phyloP scores from a whole-genome alignment of 2,113 vertebrate genomes.

The Pterocles orientalis region DNA sequence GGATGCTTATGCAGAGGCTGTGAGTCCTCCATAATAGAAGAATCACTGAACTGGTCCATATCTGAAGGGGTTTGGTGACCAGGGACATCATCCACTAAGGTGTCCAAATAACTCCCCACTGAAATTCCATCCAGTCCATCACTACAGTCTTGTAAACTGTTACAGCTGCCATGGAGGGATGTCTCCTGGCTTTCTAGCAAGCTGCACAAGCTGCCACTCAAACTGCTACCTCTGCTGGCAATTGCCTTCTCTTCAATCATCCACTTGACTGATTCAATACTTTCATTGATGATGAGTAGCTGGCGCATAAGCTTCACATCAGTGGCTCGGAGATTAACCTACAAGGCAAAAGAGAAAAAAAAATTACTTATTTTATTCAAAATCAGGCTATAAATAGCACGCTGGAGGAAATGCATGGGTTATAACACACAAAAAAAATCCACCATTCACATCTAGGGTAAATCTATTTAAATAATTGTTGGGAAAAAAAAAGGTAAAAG shows the following conservation, averaged over 20 bases:
- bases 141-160: slow-evolving; percentile 85
- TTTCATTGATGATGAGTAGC: slow-evolving; percentile 94
- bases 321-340: slow-evolving; percentile 91
- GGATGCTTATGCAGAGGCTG: slow-evolving; percentile 78
- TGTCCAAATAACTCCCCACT: slow-evolving; percentile 95
- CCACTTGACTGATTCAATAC: slow-evolving; percentile 95
- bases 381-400: background rate
- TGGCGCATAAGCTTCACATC: slow-evolving; percentile 95
- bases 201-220: slow-evolving; percentile 91
- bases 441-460: background rate
- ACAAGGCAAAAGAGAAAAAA: background rate
- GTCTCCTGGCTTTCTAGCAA: slow-evolving; percentile 89
- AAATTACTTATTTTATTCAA: background rate
- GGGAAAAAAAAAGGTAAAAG: background rate
- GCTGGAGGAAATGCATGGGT: background rate
- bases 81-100: slow-evolving; percentile 87
- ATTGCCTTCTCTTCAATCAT: slow-evolving; percentile 90
- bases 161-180: slow-evolving; percentile 85
- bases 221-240: slow-evolving; percentile 89
- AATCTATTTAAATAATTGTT: background rate
- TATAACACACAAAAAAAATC: background rate
- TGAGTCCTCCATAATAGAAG: slow-evolving; percentile 75
- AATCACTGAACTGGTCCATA: slow-evolving; percentile 84
- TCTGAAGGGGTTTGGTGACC: slow-evolving; percentile 86
- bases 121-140: slow-evolving; percentile 92